These are phyloP conservation scores for Nyctalus aviator DNA, from an alignment of 2,797 vertebrate genomes.

Conservation along the genomic window DNA sequence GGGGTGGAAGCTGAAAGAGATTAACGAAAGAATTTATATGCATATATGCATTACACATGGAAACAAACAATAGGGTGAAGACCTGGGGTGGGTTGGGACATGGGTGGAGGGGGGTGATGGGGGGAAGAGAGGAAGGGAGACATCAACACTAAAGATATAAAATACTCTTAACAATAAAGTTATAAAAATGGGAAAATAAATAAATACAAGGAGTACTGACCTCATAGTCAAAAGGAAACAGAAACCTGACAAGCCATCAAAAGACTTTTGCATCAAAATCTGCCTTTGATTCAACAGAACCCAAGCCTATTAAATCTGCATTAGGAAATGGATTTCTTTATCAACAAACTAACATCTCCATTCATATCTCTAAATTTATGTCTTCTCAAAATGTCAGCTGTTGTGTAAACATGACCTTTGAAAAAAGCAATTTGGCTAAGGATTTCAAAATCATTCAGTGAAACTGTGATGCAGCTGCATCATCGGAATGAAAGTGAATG, in stretches of 20 bases:
- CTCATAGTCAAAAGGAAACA: not conserved
- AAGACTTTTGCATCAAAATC: not conserved
- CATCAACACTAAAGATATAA: too few relatives aligned
- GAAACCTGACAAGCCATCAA: slow-evolving; percentile 10
- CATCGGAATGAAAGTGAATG: slow-evolving; percentile 70
- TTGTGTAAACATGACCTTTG: slow-evolving; percentile 62
- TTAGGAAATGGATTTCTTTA: slow-evolving; percentile 9
- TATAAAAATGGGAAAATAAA: too few relatives aligned
- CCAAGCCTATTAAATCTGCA: not conserved
- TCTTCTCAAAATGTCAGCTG: slow-evolving; percentile 54
- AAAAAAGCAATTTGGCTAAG: slow-evolving; percentile 49
- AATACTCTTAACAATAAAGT: too few relatives aligned
- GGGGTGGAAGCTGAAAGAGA: too few relatives aligned
- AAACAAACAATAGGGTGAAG: too few relatives aligned
- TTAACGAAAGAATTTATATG: too few relatives aligned
- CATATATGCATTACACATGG: too few relatives aligned
- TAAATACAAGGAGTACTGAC: not conserved
- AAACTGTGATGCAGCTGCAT: slow-evolving; percentile 5
- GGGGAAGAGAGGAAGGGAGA: too few relatives aligned
- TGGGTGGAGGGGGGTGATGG: too few relatives aligned
- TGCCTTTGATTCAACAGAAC: not conserved
- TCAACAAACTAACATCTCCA: slow-evolving; percentile 34
- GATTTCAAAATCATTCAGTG: slow-evolving; percentile 60
- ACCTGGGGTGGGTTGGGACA: too few relatives aligned
- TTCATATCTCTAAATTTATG: not conserved